Evolutionary conservation across 1,140 invertebrate species (phyloP).

Genomic region (Apis dorsata): DNA sequence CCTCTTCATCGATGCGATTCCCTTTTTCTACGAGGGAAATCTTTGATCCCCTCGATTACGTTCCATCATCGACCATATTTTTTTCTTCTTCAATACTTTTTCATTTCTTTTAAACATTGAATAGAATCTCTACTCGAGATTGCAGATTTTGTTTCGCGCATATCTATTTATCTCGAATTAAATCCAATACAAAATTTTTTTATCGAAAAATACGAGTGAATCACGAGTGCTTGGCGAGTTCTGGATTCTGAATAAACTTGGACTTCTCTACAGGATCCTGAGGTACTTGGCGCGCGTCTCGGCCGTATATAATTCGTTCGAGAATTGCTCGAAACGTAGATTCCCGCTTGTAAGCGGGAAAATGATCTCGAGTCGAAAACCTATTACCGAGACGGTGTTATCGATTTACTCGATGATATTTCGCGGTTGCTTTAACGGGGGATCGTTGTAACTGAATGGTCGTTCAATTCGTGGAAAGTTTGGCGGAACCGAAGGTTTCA

Average conservation of each 20-base stretch:
- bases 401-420: background rate
- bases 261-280: background rate
- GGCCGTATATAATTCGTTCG: background rate
- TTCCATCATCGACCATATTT: background rate
- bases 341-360: background rate
- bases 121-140: background rate
- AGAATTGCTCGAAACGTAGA: background rate
- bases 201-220: background rate
- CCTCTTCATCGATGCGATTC: background rate
- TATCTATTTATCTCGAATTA: no score
- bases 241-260: background rate
- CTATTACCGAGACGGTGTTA: background rate
- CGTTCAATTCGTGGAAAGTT: background rate
- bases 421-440: slow-evolving; percentile 6
- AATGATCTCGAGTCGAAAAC: background rate
- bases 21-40: background rate
- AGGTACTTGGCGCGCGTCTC: background rate
- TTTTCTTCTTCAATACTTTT: background rate
- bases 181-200: no score
- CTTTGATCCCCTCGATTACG: background rate
- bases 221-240: background rate
- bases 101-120: background rate
- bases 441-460: background rate
- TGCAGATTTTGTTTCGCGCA: no score
- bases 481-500: background rate